phyloP scores from a whole-genome alignment of 2,113 vertebrate species.

The Ibidorhyncha struthersii region DNA sequence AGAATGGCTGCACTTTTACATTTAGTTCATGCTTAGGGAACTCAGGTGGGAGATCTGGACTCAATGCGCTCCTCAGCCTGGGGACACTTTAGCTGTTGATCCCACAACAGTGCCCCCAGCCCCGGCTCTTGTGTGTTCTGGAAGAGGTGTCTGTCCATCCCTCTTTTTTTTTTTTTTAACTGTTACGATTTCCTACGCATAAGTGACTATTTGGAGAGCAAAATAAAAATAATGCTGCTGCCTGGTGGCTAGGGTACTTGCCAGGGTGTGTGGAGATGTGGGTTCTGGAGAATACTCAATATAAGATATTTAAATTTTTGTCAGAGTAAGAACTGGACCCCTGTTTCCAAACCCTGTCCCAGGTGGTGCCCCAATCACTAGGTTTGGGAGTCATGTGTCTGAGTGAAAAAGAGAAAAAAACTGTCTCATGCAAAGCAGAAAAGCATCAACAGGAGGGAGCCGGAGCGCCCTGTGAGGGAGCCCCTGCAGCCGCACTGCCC shows the following conservation, averaged over 20 bases:
- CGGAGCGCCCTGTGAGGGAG: neutral
- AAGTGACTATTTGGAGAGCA: neutral
- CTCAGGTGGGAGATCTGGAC: neutral
- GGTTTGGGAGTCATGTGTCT: slow-evolving; percentile 7
- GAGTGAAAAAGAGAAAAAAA: slow-evolving; percentile 17
- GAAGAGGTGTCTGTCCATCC: neutral
- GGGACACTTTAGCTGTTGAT: neutral
- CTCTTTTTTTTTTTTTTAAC: neutral
- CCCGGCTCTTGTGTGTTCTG: neutral
- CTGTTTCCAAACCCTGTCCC: slow-evolving; percentile 11
- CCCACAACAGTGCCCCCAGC: neutral
- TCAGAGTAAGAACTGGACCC: slow-evolving; percentile 8
- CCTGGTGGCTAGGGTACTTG: neutral
- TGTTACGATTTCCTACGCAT: neutral
- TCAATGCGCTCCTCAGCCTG: neutral
- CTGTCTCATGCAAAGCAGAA: slow-evolving; percentile 39
- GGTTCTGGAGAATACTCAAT: neutral
- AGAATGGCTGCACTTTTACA: neutral
- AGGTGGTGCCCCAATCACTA: neutral
- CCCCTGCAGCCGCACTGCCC: fast-evolving
- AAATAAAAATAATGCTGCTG: neutral
- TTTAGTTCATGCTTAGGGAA: neutral
- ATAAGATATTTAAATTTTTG: neutral
- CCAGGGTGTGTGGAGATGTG: neutral
- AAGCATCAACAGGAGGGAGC: neutral